Evolutionary conservation across 2,888 invertebrate species (phyloP).

Genomic region (Euzophera pinguis): DNA sequence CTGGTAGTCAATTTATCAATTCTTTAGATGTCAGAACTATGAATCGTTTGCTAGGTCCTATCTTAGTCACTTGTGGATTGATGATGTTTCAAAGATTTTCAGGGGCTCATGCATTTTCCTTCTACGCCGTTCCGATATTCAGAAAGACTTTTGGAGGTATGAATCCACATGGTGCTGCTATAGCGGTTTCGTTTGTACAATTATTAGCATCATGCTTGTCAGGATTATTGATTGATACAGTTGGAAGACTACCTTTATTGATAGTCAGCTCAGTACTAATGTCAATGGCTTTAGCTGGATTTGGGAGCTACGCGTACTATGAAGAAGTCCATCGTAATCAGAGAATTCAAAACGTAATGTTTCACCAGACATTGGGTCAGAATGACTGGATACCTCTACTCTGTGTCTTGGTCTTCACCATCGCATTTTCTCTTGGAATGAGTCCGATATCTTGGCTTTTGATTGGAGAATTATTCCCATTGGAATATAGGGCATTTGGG

Average conservation of each 20-base stretch:
- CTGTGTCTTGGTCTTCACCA: constrained; percentile 90
- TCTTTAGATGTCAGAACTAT: constrained; percentile 68
- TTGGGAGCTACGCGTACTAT: constrained; percentile 91
- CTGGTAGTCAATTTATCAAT: constrained; percentile 60
- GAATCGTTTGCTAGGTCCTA: constrained; percentile 82
- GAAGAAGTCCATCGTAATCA: constrained; percentile 83
- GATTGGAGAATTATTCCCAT: constrained; percentile 90
- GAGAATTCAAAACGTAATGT: constrained; percentile 71
- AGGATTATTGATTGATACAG: constrained; percentile 90
- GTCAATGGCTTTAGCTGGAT: constrained; percentile 91
- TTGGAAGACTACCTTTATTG: constrained; percentile 90
- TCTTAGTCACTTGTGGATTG: constrained; percentile 89
- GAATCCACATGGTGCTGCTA: constrained; percentile 91
- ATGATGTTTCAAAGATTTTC: constrained; percentile 94
- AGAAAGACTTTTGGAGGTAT: constrained; percentile 89
- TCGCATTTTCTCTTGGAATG: constrained; percentile 92
- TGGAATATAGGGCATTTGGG: constrained; percentile 91
- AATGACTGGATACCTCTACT: constrained; percentile 91
- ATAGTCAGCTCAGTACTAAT: constrained; percentile 91
- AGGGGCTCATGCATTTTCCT: constrained; percentile 91
- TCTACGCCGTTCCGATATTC: constrained; percentile 93
- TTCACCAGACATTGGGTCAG: constrained; percentile 77
- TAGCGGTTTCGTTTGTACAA: constrained; percentile 91
- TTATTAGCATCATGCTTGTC: constrained; percentile 90
- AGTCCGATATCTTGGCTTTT: constrained; percentile 93